These are phyloP conservation scores for Drosophila longiperda DNA, from an alignment of 2,888 invertebrate species.

Conservation along the genomic window DNA sequence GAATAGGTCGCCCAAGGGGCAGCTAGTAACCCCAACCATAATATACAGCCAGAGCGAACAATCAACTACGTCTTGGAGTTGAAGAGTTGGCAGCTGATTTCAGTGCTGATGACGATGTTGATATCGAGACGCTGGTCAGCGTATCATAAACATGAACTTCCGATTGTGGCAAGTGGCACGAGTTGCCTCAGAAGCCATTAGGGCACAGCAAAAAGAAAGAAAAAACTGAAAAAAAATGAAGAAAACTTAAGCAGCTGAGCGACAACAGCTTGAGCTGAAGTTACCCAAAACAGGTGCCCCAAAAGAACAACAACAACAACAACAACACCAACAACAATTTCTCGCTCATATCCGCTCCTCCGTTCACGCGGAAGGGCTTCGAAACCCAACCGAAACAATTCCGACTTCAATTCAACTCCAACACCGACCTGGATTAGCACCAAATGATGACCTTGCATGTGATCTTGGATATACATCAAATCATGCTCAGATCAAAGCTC, in stretches of 20 bases:
- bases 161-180: conserved; percentile 75
- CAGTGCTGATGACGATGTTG: conserved; percentile 30
- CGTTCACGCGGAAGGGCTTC: conserved; percentile 55
- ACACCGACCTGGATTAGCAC: conserved; percentile 26
- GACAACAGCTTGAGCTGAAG: conserved; percentile 62
- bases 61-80: conserved; percentile 15
- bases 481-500: conserved; percentile 13
- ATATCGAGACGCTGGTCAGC: conserved; percentile 36
- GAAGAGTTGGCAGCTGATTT: conserved; percentile 56
- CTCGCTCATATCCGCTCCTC: conserved; percentile 62
- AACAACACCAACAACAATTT: conserved; percentile 22
- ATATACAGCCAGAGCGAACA: conserved; percentile 13
- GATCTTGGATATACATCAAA: conserved; percentile 14
- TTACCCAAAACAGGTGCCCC: conserved; percentile 65
- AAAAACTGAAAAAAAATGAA: conserved; percentile 7
- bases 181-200: conserved; percentile 54
- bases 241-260: conserved; percentile 61
- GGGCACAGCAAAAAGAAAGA: conserved; percentile 11
- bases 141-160: conserved; percentile 75
- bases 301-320: conserved; percentile 18
- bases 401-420: conserved; percentile 2
- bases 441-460: conserved; percentile 41
- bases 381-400: conserved; percentile 14
- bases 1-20: not conserved
- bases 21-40: conserved; percentile 15